A percentile compares a stretch with the other conserved stretches of the same genome.
phyloP scores from a whole-genome alignment of 1,140 invertebrate genomes.

The Oryzaephilus surinamensis region DNA sequence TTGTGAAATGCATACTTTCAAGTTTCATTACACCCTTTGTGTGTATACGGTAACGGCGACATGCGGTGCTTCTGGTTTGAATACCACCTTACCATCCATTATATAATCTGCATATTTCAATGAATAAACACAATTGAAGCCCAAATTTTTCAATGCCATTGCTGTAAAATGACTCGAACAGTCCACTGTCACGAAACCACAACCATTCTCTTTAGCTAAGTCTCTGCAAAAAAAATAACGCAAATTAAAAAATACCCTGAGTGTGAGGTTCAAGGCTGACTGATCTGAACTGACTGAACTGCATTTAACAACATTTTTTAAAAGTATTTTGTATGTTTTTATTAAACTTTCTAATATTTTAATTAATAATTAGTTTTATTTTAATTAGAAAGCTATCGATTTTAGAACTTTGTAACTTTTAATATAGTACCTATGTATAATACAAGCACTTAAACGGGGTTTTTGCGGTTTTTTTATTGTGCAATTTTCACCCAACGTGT shows the following conservation, averaged over 20 bases:
- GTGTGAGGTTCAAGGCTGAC: no score
- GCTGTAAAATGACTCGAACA: slow-evolving; percentile 63
- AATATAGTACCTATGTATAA: no score
- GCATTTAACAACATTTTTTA: not conserved
- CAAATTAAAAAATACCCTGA: not conserved
- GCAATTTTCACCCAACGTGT: no score
- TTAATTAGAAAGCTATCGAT: not conserved
- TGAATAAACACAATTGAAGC: slow-evolving; percentile 53
- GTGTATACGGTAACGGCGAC: slow-evolving; percentile 39
- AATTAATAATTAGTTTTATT: not conserved
- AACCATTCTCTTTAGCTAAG: slow-evolving; percentile 40
- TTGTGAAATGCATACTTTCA: no score
- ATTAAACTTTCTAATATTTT: not conserved
- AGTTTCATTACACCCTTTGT: slow-evolving; percentile 33
- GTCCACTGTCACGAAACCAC: slow-evolving; percentile 44
- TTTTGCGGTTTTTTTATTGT: no score
- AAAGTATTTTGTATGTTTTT: not conserved
- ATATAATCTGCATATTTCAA: slow-evolving; percentile 54
- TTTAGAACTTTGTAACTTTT: no score
- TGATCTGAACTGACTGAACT: no score
- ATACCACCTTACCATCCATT: slow-evolving; percentile 43
- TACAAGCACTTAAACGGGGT: no score
- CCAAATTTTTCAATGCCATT: slow-evolving; percentile 51
- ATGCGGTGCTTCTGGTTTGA: slow-evolving; percentile 48
- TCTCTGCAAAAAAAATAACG: slow-evolving; percentile 42